Evolutionary conservation across 2,888 invertebrate genomes (phyloP).

Genomic region (Scaeva pyrastri): DNA sequence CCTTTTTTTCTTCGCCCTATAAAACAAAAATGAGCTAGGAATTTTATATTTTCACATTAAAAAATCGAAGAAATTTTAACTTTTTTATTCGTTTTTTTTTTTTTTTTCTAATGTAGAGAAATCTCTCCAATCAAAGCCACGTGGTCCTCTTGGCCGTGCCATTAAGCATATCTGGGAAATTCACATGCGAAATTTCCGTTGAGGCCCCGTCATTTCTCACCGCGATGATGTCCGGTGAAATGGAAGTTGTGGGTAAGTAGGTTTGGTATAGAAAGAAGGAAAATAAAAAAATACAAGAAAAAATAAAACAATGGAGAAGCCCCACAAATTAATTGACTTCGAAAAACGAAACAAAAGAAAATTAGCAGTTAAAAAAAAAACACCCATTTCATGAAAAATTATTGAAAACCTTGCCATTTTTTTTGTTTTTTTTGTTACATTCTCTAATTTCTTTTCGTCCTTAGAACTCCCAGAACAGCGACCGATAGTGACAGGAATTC

Average conservation of each 20-base stretch:
- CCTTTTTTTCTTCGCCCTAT: slow-evolving; percentile 13
- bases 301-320: slow-evolving; percentile 40
- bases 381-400: slow-evolving; percentile 35
- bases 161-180: slow-evolving; percentile 83
- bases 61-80: slow-evolving; percentile 30
- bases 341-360: slow-evolving; percentile 60
- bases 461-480: slow-evolving; percentile 85
- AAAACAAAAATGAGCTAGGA: slow-evolving; percentile 61
- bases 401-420: slow-evolving; percentile 67
- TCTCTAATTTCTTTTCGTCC: slow-evolving; percentile 33
- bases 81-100: slow-evolving; percentile 58
- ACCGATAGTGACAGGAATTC: slow-evolving; percentile 85
- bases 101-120: slow-evolving; percentile 79
- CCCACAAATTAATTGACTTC: slow-evolving; percentile 81
- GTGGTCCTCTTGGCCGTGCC: slow-evolving; percentile 83
- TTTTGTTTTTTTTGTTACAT: slow-evolving; percentile 54
- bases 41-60: slow-evolving; percentile 42
- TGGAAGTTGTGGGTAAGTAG: slow-evolving; percentile 84
- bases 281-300: slow-evolving; percentile 67
- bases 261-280: slow-evolving; percentile 50
- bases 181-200: slow-evolving; percentile 84
- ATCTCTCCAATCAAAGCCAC: slow-evolving; percentile 84
- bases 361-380: slow-evolving; percentile 31
- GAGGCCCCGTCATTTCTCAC: slow-evolving; percentile 84
- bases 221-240: slow-evolving; percentile 83